phyloP scores from a whole-genome alignment of 2,797 vertebrate genomes.

The Petrocephalus schoutedeni region DNA sequence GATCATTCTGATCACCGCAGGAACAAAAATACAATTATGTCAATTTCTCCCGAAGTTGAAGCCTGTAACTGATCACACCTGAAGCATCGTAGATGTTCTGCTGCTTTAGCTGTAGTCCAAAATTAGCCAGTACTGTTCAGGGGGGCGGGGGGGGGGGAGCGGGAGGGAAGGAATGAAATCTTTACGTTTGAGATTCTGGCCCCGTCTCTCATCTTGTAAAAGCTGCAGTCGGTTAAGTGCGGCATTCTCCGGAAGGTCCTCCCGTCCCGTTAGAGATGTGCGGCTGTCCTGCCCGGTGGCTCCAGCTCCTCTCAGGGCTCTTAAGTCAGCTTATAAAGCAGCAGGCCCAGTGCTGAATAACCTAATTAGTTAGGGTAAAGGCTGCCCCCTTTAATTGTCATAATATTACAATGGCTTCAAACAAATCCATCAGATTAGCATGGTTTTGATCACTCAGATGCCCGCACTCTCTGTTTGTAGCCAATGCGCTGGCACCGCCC shows the following conservation, averaged over 20 bases:
- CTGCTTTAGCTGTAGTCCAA: neutral
- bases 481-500: slow-evolving; percentile 61
- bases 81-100: neutral
- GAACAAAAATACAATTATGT: neutral
- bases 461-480: slow-evolving; percentile 63
- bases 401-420: slow-evolving; percentile 73
- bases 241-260: slow-evolving; percentile 62
- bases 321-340: slow-evolving; percentile 56
- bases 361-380: slow-evolving; percentile 69
- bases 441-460: slow-evolving; percentile 74
- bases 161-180: neutral
- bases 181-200: slow-evolving; percentile 64
- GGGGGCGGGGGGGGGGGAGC: neutral
- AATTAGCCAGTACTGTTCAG: neutral
- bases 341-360: slow-evolving; percentile 63
- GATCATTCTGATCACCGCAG: neutral
- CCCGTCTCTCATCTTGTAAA: slow-evolving; percentile 69
- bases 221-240: slow-evolving; percentile 73
- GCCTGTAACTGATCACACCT: neutral
- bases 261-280: slow-evolving; percentile 43
- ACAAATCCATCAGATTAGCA: slow-evolving; percentile 70
- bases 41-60: neutral
- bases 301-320: slow-evolving; percentile 45
- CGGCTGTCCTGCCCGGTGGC: slow-evolving; percentile 41
- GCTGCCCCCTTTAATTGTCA: slow-evolving; percentile 67